Conservation (phyloP, 2,888 invertebrate genomes). For the Pheosia gnoma region DNA sequence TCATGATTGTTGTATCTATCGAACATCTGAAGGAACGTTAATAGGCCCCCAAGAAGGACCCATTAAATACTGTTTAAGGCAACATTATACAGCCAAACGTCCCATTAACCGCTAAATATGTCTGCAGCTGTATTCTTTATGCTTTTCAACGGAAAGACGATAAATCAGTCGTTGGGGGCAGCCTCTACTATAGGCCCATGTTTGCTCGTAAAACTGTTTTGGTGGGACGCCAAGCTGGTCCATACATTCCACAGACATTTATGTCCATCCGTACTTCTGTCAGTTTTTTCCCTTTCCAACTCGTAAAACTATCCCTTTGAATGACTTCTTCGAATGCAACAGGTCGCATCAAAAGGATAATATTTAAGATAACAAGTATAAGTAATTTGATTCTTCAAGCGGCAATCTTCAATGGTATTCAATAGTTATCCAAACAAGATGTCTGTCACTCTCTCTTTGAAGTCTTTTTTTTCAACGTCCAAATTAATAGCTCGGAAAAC, state of each 20-base stretch:
- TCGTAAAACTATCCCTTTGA: conserved; percentile 71
- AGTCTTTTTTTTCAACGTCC: conserved; percentile 12
- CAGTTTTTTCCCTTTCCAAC: conserved; percentile 45
- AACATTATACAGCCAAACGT: conserved; percentile 45
- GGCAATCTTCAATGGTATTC: conserved; percentile 1
- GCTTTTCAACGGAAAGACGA: conserved; percentile 65
- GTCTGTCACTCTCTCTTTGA: conserved; percentile 16
- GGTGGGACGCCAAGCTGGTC: conserved; percentile 60
- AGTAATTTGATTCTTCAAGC: neutral
- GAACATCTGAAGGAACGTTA: conserved; percentile 29
- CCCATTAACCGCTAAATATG: conserved; percentile 68
- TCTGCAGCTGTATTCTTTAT: conserved; percentile 73
- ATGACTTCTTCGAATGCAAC: conserved; percentile 70
- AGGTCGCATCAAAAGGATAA: conserved; percentile 65
- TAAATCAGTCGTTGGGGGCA: conserved; percentile 69
- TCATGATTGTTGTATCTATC: conserved; percentile 22
- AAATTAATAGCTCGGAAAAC: conserved; percentile 28
- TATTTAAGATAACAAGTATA: neutral
- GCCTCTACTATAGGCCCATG: conserved; percentile 65
- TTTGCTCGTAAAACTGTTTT: conserved; percentile 70
- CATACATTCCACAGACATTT: conserved; percentile 67
- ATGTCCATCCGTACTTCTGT: conserved; percentile 58
- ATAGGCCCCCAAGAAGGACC: conserved; percentile 41
- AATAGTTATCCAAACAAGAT: conserved; percentile 11
- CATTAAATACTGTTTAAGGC: conserved; percentile 40